phyloP scores from a whole-genome alignment of 53 echinoderm and acorn worm genomes.

The Hippasteria phrygiana region DNA sequence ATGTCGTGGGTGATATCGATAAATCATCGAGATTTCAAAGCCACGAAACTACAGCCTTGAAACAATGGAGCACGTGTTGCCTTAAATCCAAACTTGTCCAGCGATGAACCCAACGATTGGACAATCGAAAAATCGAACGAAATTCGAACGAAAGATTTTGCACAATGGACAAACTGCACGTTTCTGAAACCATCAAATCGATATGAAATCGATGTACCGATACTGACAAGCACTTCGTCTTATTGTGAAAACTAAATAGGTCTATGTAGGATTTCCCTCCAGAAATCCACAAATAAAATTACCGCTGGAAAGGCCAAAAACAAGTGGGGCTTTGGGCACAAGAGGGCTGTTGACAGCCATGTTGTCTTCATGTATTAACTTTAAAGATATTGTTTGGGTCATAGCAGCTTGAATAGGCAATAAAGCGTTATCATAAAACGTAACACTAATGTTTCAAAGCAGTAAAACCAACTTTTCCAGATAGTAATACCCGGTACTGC shows the following conservation, averaged over 20 bases:
- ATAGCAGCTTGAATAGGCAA: no score
- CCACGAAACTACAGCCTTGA: neutral
- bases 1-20: slow-evolving; percentile 4
- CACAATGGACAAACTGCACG: no score
- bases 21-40: slow-evolving; percentile 5
- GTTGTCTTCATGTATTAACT: neutral
- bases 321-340: neutral
- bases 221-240: neutral
- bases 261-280: neutral
- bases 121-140: no score
- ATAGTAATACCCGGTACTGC: no score
- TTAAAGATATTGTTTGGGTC: neutral
- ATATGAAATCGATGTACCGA: neutral
- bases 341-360: neutral
- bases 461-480: no score
- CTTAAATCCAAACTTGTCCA: no score
- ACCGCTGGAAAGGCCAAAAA: neutral
- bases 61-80: no score
- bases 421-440: no score
- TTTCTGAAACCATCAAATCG: neutral
- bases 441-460: no score
- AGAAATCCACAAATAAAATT: neutral
- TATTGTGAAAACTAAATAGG: neutral
- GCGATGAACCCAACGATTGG: no score
- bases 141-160: no score